Base-by-base conservation (phyloP, 92 coral and sea anemone genomes). In the Porites lobata region DNA sequence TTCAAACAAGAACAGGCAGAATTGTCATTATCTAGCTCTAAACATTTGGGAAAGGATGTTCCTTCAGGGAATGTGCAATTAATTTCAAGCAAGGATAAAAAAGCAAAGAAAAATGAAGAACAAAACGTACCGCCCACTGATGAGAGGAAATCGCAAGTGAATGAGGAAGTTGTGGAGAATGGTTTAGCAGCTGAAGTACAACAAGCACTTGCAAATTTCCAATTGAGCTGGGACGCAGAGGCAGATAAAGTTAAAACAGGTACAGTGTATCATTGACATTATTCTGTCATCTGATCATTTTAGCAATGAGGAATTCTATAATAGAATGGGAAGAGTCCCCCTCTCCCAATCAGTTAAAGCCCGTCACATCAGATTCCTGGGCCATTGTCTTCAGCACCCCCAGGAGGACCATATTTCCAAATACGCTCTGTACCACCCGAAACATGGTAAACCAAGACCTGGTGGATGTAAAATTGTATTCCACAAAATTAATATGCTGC, bases 111-210 rank as follows among this genome's bases (percentile, higher is more conserved):
- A 29, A 53, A 64, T 20, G 71, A 79, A n/a, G 21, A 47, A 1
- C 73, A 79, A 17, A 51, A 66, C 11, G 4, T n/a, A 15, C 47
- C 18, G 1, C 65, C 85, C 51, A 13, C 6, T 12, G n/a, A 18
- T 18, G 51, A 62, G 54, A 4, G 2, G 64, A 52, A 24, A 50
- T 13, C 21, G 11, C 80, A 84, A 53, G 65, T 84, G 9, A 51
- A 84, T 14, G 87, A 84, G 32, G 29, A 61, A 14, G 50, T 64
- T 9, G 50, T 65, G 22, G 87, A 61, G 29, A 84, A 73, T 84
- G 87, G 73, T 50, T 51, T 82, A 2, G 69, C 73, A 47, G 65
- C 64, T 32, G 87, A 84, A 74, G 61, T 84, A 14, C 72, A 64
- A 53, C 50, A 74, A 43, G 87, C 53, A 21, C 53, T 75, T 21